Base-by-base conservation (phyloP, 2,888 invertebrate genomes). In the Eupithecia centaureata region DNA sequence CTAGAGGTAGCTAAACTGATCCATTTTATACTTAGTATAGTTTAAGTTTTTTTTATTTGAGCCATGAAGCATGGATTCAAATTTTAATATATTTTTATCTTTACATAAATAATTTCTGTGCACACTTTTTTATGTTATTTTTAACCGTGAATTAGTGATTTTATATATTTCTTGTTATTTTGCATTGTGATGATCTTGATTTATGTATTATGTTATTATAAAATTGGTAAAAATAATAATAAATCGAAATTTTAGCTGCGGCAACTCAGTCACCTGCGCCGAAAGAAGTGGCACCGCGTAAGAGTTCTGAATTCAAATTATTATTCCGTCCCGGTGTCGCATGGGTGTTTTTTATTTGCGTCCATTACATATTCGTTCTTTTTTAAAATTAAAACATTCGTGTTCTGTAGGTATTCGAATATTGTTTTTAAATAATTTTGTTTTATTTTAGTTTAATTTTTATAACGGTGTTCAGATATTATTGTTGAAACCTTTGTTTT, bases 241-340 rank as follows among this genome's bases (percentile, higher is more conserved):
- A 10, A 56, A 60, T 63, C 42, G 57, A 67, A 64, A 61, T 74
- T 81, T 72, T 85, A 90, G 90, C 89, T 80, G 83, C 82, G 77
- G 82, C 79, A 82, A 83, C 86, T 25, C 83, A 89, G 51, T 79
- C 85, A 66, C 81, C 86, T 10, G 73, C 85, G n/a, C 84, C 83
- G 22, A 86, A 82, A 84, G 88, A 88, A 74, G 74, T 72, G 60
- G 32, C 69, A n/a, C 77, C 77, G 67, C 89, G 90, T 91, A 91
- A 91, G 91, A 82, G 12, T 13, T 57, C 5, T 12, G 22, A 32
- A 28, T 28, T n/a, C 38, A 15, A 13, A 30, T 4, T 42, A 30
- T 56, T 51, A 25, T 68, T 22, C 13, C 28, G 47, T 57, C 67
- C 70, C 72, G 67, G 73, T 81, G 80, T 82, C 74, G 79, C 79